Percentiles rank a stretch among this genome's conserved stretches.
Conservation (phyloP, 2,113 vertebrate species). For the Sinocyclocheilus maitianheensis region DNA sequence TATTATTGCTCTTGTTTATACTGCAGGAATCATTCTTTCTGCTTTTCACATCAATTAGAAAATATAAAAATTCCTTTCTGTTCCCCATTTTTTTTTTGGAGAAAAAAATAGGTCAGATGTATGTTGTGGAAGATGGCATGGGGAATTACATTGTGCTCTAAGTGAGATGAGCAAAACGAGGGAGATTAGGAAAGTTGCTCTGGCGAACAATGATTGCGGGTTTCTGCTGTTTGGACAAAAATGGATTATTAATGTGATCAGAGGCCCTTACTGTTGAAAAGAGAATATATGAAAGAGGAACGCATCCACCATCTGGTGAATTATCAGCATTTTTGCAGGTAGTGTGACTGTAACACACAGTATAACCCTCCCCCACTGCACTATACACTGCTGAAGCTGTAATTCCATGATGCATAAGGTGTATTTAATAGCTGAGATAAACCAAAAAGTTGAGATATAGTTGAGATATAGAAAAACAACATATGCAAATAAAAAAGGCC, state of each 20-base stretch:
- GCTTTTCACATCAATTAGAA: background rate
- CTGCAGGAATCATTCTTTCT: background rate
- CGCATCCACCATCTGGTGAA: background rate
- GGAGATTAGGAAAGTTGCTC: background rate
- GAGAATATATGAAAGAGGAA: background rate
- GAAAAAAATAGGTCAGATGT: background rate
- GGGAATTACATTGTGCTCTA: background rate
- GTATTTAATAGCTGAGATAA: background rate
- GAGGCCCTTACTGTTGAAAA: background rate
- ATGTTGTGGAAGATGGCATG: background rate
- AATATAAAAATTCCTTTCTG: background rate
- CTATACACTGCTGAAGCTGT: background rate
- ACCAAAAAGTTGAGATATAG: slow-evolving; percentile 14
- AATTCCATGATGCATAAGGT: slow-evolving; percentile 14
- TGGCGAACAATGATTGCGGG: background rate
- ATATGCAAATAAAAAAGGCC: slow-evolving; percentile 26
- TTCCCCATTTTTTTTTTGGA: background rate
- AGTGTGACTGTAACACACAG: background rate
- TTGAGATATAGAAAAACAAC: background rate
- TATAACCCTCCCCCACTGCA: background rate
- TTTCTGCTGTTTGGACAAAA: slow-evolving; percentile 21
- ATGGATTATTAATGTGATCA: slow-evolving; percentile 9
- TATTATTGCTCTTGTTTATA: background rate
- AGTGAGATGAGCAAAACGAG: background rate
- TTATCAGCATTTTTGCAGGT: slow-evolving; percentile 11